These are phyloP conservation scores for Bothrops jararaca DNA, from an alignment of 2,113 vertebrate genomes.

Conservation along the genomic window DNA sequence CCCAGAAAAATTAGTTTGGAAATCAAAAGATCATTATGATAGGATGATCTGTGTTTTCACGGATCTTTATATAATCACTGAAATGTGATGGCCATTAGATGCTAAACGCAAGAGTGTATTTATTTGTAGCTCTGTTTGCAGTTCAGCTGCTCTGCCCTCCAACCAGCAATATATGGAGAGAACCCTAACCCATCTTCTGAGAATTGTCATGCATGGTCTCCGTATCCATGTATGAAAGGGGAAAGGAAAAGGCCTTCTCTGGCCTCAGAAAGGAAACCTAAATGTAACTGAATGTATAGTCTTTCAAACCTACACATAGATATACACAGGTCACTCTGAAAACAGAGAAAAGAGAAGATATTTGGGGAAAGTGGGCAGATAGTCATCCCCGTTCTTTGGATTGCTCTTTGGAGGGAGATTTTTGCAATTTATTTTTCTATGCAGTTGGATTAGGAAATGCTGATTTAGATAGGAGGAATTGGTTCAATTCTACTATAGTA, in stretches of 20 bases:
- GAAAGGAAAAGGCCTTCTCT: background rate
- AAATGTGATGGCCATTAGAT: background rate
- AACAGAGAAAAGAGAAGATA: background rate
- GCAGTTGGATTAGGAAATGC: background rate
- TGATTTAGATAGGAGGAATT: background rate
- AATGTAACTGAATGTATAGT: background rate
- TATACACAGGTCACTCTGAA: background rate
- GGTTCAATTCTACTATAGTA: background rate
- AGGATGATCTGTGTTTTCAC: background rate
- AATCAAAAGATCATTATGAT: background rate
- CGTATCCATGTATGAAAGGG: background rate
- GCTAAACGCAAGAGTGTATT: background rate
- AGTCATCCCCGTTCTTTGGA: background rate
- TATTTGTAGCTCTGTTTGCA: background rate
- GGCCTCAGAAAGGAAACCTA: background rate
- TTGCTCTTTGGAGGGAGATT: background rate
- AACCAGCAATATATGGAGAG: background rate
- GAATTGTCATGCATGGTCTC: background rate
- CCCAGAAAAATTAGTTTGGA: constrained; percentile 3
- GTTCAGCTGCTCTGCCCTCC: background rate
- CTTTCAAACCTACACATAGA: background rate
- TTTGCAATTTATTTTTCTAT: background rate
- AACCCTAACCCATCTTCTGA: background rate
- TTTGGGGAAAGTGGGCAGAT: background rate
- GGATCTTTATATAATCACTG: background rate